Evolutionary conservation across 2,888 invertebrate species (phyloP).

Genomic region (Ormyrus nitidulus): DNA sequence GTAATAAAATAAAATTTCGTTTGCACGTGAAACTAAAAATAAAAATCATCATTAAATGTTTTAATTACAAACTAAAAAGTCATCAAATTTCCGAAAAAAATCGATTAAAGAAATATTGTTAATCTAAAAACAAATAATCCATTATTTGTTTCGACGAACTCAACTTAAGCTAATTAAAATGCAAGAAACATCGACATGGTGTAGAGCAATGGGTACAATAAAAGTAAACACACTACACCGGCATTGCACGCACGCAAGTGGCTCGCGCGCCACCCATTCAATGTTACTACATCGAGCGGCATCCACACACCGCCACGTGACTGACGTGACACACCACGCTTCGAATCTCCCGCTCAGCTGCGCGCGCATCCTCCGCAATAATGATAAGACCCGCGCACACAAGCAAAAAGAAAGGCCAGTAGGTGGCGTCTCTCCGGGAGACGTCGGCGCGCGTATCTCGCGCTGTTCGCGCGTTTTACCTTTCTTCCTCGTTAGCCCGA

Average conservation of each 20-base stretch:
- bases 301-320: neutral
- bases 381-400: neutral
- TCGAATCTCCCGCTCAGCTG: conserved; percentile 15
- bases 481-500: neutral
- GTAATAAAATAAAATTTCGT: too few species aligned
- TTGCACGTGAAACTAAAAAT: too few species aligned
- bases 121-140: too few species aligned
- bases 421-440: conserved; percentile 38
- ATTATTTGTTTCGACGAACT: too few species aligned
- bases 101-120: too few species aligned
- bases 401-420: neutral
- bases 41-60: too few species aligned
- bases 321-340: neutral
- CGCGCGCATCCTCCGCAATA: neutral
- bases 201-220: neutral
- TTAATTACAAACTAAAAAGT: too few species aligned
- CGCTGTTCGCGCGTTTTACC: conserved; percentile 6
- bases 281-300: too few species aligned
- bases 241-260: neutral
- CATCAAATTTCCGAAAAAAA: too few species aligned
- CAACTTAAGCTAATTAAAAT: too few species aligned
- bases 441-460: conserved; percentile 26
- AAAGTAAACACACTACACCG: neutral
- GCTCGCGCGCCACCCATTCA: too few species aligned
- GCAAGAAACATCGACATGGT: too few species aligned